Evolutionary conservation across 2,888 invertebrate genomes (phyloP), one percentile per base, ranked within the genome.

Genomic region (Tigriopus californicus): DNA sequence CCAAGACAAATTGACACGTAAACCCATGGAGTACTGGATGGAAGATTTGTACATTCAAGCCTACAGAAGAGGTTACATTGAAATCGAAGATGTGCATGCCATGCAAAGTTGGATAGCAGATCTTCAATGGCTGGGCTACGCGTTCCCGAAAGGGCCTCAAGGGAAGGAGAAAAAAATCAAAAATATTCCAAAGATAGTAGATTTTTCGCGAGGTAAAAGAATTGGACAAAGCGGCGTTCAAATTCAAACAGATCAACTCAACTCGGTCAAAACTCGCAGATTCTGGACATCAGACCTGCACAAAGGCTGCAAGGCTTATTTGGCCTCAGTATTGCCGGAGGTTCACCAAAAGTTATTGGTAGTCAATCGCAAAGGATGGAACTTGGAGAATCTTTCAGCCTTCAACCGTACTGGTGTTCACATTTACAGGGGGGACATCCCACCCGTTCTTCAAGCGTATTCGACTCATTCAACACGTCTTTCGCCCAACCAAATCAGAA

Each of bases 201-300:
- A 33, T 33, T 3, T 33, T 33, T 33, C 33, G 3, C 33, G 33
- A 5, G 33, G 33, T 33, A 3, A 33, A 33, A 33, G 33, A 33
- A 8, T 33, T 33, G 33, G 33, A 3, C 33, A 33, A 33, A 8
- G 8, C 8, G 33, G 33, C 33, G 8, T 33, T 33, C 3, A 33
- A 33, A 33, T 33, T 33, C 33, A 33, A 33, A 33, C 33, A 33
- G 33, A 33, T 33, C 33, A 5, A 3, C 33, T 33, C 33, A 15
- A 5, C 44, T 44, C 44, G 4, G 18, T 18, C 44, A 44, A 44
- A 18, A 20, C 11, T 15, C 20, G 18, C 20, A 20, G 22, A 1
- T 56, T 56, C 44, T 20, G 56, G 18, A 56, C 20, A 18, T 44
- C 56, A 18, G 56, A 56, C 20, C 24, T 56, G 8, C 56, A 56